Evolutionary conservation across 2,797 vertebrate species (phyloP).

Genomic region (Alectoris magna): DNA sequence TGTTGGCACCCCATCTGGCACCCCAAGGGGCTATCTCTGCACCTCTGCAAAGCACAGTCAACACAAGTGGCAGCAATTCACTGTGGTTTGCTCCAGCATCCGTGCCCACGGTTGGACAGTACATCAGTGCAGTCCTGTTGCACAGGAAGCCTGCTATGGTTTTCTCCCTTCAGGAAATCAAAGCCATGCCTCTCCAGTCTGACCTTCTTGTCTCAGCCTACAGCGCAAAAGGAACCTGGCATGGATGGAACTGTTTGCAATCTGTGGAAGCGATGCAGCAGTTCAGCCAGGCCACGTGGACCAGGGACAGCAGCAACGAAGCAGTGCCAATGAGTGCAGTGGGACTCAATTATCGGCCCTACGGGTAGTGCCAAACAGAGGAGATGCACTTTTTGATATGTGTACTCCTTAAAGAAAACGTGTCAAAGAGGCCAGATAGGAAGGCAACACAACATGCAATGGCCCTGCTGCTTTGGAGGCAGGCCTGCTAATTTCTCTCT

Average conservation of each 20-base stretch:
- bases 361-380: neutral
- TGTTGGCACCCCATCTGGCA: too few relatives aligned
- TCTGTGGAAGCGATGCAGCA: neutral
- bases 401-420: neutral
- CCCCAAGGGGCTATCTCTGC: neutral
- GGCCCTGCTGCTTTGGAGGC: neutral
- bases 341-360: neutral
- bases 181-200: neutral
- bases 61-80: neutral
- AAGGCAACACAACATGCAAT: neutral
- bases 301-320: fast-evolving
- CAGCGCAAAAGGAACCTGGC: too few relatives aligned
- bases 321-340: fast-evolving
- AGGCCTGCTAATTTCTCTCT: neutral
- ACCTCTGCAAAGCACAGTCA: neutral
- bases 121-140: neutral
- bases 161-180: neutral
- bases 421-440: neutral
- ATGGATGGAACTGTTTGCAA: neutral
- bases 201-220: neutral
- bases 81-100: neutral
- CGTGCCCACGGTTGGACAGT: neutral
- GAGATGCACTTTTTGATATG: neutral
- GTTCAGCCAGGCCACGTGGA: fast-evolving
- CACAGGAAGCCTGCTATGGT: neutral